Evolutionary conservation across 2,797 vertebrate species (phyloP).

Genomic region (Okamejei kenojei): DNA sequence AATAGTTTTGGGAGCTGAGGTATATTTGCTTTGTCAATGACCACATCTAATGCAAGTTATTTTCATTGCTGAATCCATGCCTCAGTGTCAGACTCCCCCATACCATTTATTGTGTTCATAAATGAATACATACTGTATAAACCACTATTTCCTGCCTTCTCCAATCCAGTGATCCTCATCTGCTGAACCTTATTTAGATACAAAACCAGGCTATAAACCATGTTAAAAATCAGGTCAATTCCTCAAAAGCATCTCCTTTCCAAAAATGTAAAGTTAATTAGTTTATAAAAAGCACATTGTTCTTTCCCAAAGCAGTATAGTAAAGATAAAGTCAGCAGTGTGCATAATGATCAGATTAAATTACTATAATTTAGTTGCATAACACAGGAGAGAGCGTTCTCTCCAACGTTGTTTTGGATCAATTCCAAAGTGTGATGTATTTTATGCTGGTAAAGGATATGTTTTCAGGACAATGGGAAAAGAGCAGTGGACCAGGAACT

Average conservation of each 20-base stretch:
- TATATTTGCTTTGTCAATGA: too few relatives aligned
- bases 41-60: too few relatives aligned
- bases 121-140: not conserved
- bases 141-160: not conserved
- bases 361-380: slow-evolving; percentile 33
- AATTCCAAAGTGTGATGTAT: not conserved
- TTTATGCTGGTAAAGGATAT: not conserved
- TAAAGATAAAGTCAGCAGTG: slow-evolving; percentile 23
- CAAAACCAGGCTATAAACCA: not conserved
- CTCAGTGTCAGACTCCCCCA: not conserved
- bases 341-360: not conserved
- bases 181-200: not conserved
- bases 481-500: not conserved
- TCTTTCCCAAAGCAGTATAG: not conserved
- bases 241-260: not conserved
- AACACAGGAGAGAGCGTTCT: slow-evolving; percentile 8
- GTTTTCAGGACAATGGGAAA: not conserved
- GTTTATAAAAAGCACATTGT: not conserved
- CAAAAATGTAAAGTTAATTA: not conserved
- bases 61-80: not conserved
- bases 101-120: not conserved
- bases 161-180: not conserved
- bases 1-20: too few relatives aligned
- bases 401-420: not conserved
- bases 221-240: not conserved